Evolutionary conservation across 2,113 vertebrate genomes (phyloP).

Genomic region (Corythoichthys intestinalis): DNA sequence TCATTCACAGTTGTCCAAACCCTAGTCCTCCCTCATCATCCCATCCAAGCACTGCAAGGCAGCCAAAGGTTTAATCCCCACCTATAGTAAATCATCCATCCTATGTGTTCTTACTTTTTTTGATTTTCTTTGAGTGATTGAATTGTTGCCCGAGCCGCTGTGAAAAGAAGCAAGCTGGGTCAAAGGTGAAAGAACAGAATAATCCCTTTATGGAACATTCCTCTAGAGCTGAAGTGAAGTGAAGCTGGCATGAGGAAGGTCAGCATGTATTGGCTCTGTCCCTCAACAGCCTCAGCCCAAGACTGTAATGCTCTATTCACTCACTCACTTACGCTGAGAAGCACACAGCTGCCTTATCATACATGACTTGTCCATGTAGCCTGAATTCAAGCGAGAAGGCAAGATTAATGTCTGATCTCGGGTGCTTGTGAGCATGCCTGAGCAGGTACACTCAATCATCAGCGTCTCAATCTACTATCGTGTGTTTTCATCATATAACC

Average conservation of each 20-base stretch:
- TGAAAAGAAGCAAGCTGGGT: constrained; percentile 45
- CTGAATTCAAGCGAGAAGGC: constrained; percentile 55
- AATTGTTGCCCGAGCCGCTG: constrained; percentile 47
- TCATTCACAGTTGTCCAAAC: constrained; percentile 2
- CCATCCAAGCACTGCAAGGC: constrained; percentile 18
- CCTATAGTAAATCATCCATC: constrained; percentile 43
- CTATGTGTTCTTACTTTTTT: constrained; percentile 35
- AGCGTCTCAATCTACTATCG: constrained; percentile 25
- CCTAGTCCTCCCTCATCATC: not conserved
- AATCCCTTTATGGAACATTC: constrained; percentile 67
- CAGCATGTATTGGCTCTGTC: constrained; percentile 44
- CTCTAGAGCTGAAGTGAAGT: constrained; percentile 30
- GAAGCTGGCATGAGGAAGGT: constrained; percentile 61
- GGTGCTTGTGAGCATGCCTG: constrained; percentile 45
- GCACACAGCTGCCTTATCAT: constrained; percentile 52
- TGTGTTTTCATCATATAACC: constrained; percentile 10
- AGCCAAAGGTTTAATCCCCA: constrained; percentile 49
- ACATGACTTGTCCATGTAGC: constrained; percentile 55
- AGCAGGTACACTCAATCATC: constrained; percentile 30
- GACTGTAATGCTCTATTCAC: constrained; percentile 60
- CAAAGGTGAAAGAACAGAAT: constrained; percentile 61
- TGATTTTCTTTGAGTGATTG: constrained; percentile 51
- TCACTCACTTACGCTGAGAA: constrained; percentile 59
- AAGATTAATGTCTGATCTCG: constrained; percentile 51
- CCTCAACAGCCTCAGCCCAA: constrained; percentile 36